Evolutionary conservation across 2,113 vertebrate species (phyloP), one percentile per base, ranked within the genome.

Genomic region (Carassius auratus): DNA sequence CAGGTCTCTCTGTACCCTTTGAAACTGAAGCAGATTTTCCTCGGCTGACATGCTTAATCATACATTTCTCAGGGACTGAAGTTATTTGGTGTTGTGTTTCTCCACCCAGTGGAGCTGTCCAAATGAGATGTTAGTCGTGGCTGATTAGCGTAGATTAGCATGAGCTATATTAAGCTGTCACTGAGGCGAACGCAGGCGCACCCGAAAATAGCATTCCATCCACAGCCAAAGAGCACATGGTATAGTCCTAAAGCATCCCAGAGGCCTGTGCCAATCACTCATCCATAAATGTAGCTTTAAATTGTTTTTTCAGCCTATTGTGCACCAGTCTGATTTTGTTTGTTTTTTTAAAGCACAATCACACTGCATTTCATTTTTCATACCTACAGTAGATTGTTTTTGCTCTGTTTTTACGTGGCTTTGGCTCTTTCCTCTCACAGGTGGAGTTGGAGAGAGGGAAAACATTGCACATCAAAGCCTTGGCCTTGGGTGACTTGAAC

Each of bases 401-500:
- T 1, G 0, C 2, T 23, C 21, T 50, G 38, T 50, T n/a, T 75
- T 75, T 80, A 30, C n/a, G 36, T 52, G n/a, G 48, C 21, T n/a
- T 3, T 83, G 14, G n/a, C 57, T 62, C 33, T 64, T 23, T 81
- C 45, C 12, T 45, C 38, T 69, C 36, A 26, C 93, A 98, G 97
- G 97, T 98, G 89, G 97, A 98, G 92, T 91, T 98, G 91, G 97
- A 98, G 88, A 92, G 96, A 81, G 97, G 97, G 19, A 98, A 98
- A 91, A 98, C 93, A 0, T 94, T 98, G 45, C 97, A 98, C 93
- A 98, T 98, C 91, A 98, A 98, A 92, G 97, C 97, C 1, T 91
- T 98, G 84, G 97, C 97, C 0, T 85, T 98, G 83, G 97, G 97
- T 0, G 97, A 97, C 91, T 93, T 98, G 88, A 97, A 96, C 93